Base-by-base conservation (phyloP, 2,888 invertebrate species). In the Diploptera punctata region DNA sequence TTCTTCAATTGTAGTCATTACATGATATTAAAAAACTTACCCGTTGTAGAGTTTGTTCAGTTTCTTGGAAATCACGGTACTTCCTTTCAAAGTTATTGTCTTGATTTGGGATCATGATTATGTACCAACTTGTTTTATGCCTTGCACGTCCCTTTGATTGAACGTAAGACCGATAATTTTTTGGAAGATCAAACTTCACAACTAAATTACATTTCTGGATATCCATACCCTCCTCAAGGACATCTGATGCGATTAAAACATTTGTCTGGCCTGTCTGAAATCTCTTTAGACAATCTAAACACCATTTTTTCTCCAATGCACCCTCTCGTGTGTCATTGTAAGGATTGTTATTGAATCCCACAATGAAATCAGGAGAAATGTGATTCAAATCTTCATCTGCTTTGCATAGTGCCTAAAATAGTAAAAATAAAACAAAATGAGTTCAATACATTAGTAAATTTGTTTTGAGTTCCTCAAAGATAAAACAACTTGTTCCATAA, bases 221-320 rank as follows among this genome's bases (percentile, higher is more conserved):
- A 82, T 97, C 96, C 9, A 97, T 88, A 0, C 97, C 97, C 83
- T 97, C 97, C 81, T 97, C 97, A 31, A 97, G 84, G 0, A 97
- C 93, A 80, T 91, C 91, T 0, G 97, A 92, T 0, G 92, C 87
- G 1, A 92, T 82, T 31, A 94, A 80, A 1, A 93, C 80, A 81
- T 94, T 94, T 4, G 86, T 82, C 38, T 86, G 83, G 9, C 88
- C 87, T 9, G 81, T 82, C 24, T 86, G 84, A 79, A 92, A 92
- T 44, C 83, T 85, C 13, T 84, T 75, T 1, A 90, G 78, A 0
- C 84, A 84, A 74, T 84, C 84, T 61, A 85, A 85, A 77, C 89
- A 89, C 77, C 86, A 82, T 76, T 88, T 88, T 54, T 86, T 84
- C 0, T 84, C 78, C 75, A 84, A 88, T 61, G 87, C 78, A 19